Base-by-base conservation (phyloP, 2,113 vertebrate species). In the Eurystomus gularis region DNA sequence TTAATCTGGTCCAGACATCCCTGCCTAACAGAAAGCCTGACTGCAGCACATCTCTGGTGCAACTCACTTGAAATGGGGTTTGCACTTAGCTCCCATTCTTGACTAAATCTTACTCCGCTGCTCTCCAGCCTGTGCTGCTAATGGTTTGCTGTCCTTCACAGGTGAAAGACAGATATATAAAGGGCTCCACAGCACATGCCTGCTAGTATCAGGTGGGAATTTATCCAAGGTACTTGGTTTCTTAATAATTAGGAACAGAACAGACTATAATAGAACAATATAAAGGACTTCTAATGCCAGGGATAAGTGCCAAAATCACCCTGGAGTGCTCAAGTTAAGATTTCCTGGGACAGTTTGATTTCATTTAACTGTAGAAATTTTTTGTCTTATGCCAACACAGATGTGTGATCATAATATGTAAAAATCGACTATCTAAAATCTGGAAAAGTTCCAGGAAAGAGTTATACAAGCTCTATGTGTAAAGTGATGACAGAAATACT, bases 361-460 rank as follows among this genome's bases (percentile, higher is more conserved):
- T 89, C 95, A 78, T 86, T 94, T 94, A 94, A 78, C 77, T 55
- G 29, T n/a, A 84, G 88, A 26, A 86, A 13, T 71, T 46, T 81
- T 77, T 79, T 54, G n/a, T 26, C 42, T 84, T 21, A 7, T 64
- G 86, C 42, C 37, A 92, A 78, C 64, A 84, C 37, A 49, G 55
- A 55, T 17, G 11, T 35, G 8, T 75, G 42, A 92, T 49, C 40
- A 61, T 75, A 90, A 39, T 31, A 81, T 17, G 55, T 78, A 88
- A 93, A 81, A 90, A 90, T 62, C 62, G 82, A 33, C 46, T 77
- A 13, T 89, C 16, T 44, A 69, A 79, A 89, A 77, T 55, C 28
- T 79, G 35, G 35, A 82, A 21, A 90, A 68, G 12, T 86, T 86
- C 68, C 88, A 86, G 55, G 69, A 58, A 88, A 68, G 51, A 72